Evolutionary conservation across 2,797 vertebrate species (phyloP).

Genomic region (Cynodonichthys magdalenae): DNA sequence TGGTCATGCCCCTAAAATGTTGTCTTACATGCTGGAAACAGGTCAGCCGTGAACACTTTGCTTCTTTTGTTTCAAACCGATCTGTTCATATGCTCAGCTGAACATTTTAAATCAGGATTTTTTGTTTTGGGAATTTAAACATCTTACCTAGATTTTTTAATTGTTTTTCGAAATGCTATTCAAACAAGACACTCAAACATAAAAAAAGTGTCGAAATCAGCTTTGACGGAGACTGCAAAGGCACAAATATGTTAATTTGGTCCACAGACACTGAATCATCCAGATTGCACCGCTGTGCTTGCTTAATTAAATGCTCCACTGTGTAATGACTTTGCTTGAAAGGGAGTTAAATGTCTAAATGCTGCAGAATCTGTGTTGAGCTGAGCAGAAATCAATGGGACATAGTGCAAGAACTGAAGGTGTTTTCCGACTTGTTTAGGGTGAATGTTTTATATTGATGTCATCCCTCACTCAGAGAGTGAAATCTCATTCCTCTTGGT

Average conservation of each 20-base stretch:
- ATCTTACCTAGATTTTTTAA: conserved; percentile 1
- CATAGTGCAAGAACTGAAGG: conserved; percentile 70
- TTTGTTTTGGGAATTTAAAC: neutral
- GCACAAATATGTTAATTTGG: conserved; percentile 53
- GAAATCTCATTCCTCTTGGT: conserved; percentile 70
- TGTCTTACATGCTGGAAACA: conserved; percentile 47
- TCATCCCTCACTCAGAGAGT: conserved; percentile 66
- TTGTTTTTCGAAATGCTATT: neutral
- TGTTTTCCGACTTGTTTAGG: conserved; percentile 77
- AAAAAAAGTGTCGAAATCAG: neutral
- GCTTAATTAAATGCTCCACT: conserved; percentile 82
- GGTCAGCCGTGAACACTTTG: conserved; percentile 69
- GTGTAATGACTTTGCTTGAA: conserved; percentile 80
- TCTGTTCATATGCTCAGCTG: conserved; percentile 55
- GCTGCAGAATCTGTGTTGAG: conserved; percentile 70
- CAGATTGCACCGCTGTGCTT: conserved; percentile 73
- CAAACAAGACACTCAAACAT: neutral
- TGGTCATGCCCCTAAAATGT: conserved; percentile 48
- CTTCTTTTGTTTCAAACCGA: conserved; percentile 46
- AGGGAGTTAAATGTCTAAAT: conserved; percentile 79
- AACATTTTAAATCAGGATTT: neutral
- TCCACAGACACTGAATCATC: conserved; percentile 68
- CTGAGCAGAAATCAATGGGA: conserved; percentile 78
- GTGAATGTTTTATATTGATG: conserved; percentile 72
- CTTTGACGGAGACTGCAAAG: conserved; percentile 33